A percentile compares a stretch with the other conserved stretches of the same genome.
Conservation (phyloP, 2,113 vertebrate genomes). For the Pygathrix nemaeus region DNA sequence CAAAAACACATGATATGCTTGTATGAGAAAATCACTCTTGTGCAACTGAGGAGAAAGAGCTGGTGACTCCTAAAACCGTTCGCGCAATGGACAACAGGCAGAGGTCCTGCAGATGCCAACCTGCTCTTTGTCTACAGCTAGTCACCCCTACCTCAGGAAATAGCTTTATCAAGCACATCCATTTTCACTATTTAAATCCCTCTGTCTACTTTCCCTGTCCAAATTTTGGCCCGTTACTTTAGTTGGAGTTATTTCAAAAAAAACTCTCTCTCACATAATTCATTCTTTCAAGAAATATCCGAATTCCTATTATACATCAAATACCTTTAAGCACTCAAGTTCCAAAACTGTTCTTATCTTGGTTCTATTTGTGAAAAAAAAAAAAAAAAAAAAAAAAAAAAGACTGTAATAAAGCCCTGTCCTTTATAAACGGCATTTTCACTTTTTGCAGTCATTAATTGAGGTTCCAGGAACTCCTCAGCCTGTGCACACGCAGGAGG, state of each 20-base stretch:
- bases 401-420: neutral
- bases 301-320: neutral
- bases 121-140: neutral
- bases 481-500: neutral
- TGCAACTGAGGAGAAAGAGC: neutral
- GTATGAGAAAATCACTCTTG: neutral
- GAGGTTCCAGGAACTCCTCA: neutral
- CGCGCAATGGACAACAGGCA: neutral
- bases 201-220: neutral
- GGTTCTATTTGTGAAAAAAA: neutral
- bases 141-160: neutral
- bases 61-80: fast-evolving
- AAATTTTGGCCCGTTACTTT: neutral
- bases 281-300: conserved; percentile 28
- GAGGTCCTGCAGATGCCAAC: neutral
- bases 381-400: neutral
- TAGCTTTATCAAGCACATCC: fast-evolving
- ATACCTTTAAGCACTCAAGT: neutral
- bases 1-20: neutral
- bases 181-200: neutral
- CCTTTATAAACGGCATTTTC: neutral
- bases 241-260: conserved; percentile 28
- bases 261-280: neutral
- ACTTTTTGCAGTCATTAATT: neutral
- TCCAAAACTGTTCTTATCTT: neutral